Percentiles rank a stretch among this genome's conserved stretches.
Evolutionary conservation across 2,113 vertebrate species (phyloP).

Genomic region (Etheostoma cragini): DNA sequence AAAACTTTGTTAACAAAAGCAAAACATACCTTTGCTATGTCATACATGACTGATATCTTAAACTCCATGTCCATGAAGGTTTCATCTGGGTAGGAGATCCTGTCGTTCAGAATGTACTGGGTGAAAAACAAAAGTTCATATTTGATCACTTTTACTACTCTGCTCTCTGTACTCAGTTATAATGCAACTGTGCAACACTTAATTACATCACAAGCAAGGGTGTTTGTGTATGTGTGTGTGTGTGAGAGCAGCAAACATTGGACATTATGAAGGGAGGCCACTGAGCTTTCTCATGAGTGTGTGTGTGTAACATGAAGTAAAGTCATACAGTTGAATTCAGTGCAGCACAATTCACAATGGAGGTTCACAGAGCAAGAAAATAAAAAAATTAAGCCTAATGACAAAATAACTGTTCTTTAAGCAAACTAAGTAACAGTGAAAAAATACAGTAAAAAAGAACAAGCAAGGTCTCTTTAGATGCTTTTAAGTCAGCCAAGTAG

Average conservation of each 20-base stretch:
- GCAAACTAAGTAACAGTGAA: too few species aligned
- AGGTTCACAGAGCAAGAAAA: background rate
- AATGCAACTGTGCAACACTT: constrained; percentile 7
- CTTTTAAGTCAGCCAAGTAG: background rate
- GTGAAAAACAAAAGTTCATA: background rate
- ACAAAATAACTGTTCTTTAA: background rate
- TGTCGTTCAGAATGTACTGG: constrained; percentile 95
- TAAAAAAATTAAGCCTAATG: background rate
- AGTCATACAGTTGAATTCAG: background rate
- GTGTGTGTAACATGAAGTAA: background rate
- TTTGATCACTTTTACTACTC: constrained; percentile 9
- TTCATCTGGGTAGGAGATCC: constrained; percentile 95
- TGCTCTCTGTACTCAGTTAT: background rate
- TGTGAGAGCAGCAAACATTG: background rate
- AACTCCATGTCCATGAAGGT: constrained; percentile 99
- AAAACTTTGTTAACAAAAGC: background rate
- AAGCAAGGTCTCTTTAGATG: background rate
- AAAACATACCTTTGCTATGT: constrained; percentile 94
- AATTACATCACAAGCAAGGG: background rate
- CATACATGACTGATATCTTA: constrained; percentile 98
- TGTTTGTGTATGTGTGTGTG: background rate
- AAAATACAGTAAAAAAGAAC: too few species aligned
- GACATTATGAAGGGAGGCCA: constrained; percentile 12
- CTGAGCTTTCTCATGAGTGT: constrained; percentile 34
- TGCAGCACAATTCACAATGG: background rate